Conservation (phyloP, 2,113 vertebrate genomes). For the Dipodomys merriami region DNA sequence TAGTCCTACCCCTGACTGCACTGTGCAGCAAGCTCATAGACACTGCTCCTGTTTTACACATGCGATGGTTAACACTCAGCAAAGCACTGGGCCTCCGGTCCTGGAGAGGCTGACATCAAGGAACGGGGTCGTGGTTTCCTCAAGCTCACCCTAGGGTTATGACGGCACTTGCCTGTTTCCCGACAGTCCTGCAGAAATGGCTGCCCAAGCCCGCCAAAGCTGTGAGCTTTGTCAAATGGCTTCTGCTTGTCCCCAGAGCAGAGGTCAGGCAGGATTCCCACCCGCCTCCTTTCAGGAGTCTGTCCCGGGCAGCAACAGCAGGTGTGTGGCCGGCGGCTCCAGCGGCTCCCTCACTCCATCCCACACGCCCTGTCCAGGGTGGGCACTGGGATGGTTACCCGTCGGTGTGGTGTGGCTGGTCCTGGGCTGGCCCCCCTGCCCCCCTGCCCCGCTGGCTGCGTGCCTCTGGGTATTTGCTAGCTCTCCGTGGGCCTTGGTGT, state of each 20-base stretch:
- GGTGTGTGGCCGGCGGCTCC: too few species aligned
- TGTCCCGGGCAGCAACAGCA: too few species aligned
- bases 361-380: too few species aligned
- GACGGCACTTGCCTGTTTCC: not conserved
- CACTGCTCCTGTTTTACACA: too few species aligned
- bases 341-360: too few species aligned
- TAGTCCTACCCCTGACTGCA: too few species aligned
- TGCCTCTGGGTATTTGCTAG: not conserved
- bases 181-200: not conserved
- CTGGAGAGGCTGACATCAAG: too few species aligned
- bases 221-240: not conserved
- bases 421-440: not conserved
- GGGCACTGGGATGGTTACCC: too few species aligned
- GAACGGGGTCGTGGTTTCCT: too few species aligned
- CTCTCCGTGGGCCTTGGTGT: not conserved
- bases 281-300: too few species aligned
- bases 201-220: not conserved
- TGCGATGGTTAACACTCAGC: not conserved
- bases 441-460: not conserved
- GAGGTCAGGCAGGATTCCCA: too few species aligned
- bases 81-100: not conserved
- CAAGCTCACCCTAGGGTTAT: not conserved
- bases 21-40: too few species aligned
- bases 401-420: not conserved
- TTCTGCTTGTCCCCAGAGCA: not conserved